Conservation (phyloP, 2,888 invertebrate species). For the Drosophila meridiana region DNA sequence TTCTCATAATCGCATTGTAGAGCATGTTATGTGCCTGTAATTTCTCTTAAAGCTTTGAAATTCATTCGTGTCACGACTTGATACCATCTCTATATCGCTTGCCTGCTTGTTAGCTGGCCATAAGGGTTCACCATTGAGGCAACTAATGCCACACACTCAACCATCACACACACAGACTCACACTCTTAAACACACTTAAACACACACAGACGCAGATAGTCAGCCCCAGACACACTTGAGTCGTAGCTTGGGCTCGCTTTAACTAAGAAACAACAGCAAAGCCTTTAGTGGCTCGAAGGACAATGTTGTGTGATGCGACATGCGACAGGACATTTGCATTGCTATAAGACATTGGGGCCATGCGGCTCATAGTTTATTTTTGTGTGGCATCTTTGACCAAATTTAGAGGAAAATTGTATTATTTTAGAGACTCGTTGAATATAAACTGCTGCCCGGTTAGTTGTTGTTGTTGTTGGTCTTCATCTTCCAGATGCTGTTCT, state of each 20-base stretch:
- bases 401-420: slow-evolving; percentile 80
- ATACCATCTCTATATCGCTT: slow-evolving; percentile 8
- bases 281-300: slow-evolving; percentile 18
- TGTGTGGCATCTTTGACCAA: slow-evolving; percentile 58
- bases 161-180: background rate
- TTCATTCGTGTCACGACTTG: background rate
- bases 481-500: slow-evolving; percentile 14
- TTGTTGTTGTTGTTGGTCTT: slow-evolving; percentile 2
- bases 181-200: background rate
- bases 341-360: slow-evolving; percentile 36
- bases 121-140: slow-evolving; percentile 40
- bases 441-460: slow-evolving; percentile 54
- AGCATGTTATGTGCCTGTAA: too few species aligned
- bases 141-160: slow-evolving; percentile 40
- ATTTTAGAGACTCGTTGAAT: slow-evolving; percentile 63
- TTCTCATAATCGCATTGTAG: too few species aligned
- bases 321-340: slow-evolving; percentile 67
- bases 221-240: slow-evolving; percentile 27
- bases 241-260: slow-evolving; percentile 33
- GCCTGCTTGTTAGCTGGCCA: slow-evolving; percentile 48
- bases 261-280: slow-evolving; percentile 23
- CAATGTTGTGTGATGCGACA: slow-evolving; percentile 42
- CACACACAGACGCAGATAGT: slow-evolving; percentile 3
- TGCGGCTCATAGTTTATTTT: slow-evolving; percentile 23
- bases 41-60: background rate